Base-by-base conservation (phyloP, 2,888 invertebrate species). In the Sinhomidia bicolor region DNA sequence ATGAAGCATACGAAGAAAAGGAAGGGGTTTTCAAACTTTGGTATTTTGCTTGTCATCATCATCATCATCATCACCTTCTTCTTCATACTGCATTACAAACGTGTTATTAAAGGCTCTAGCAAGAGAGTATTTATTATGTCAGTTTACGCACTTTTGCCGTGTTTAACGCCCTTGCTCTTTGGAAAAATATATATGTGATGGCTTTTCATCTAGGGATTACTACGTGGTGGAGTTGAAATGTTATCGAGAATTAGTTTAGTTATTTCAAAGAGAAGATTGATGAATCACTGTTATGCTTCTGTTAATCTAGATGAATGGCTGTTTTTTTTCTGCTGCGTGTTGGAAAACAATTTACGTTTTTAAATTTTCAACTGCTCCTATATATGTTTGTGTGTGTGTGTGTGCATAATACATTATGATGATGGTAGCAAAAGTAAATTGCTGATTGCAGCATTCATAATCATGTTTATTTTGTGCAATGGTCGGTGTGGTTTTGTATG, bases 271-370 rank as follows among this genome's bases (percentile, higher is more conserved):
- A 14, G 17, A 51, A 51, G 51, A 51, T 51, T 51, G 5, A 20
- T 26, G 10, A 7, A 60, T 23, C 1, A 60, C 5, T 23, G 57
- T 23, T 20, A 60, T 12, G 57, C 12, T 60, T 60, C 26, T 12
- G 4, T 10, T 60, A 60, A 60, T 60, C 57, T 26, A 60, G 57
- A 60, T 60, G 26, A 26, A 60, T 60, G 57, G 23, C 57, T 60
- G 57, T 20, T 60, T 60, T 51, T 23, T 60, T n/a, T n/a, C n/a
- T n/a, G n/a, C n/a, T n/a, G n/a, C n/a, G n/a, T n/a, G 7, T 60
- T 60, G 12, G 23, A 9, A 60, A 20, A 10, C 26, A 7, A 5
- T 23, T 60, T 20, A 12, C 41, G 5, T 17, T 6, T 17, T 23
- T 26, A 7, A 4, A 10, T 26, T 23, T 60, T 12, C 9, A 26